Percentiles rank a stretch among this genome's conserved stretches.
Conservation (phyloP, 2,888 invertebrate species). For the Belgica antarctica region DNA sequence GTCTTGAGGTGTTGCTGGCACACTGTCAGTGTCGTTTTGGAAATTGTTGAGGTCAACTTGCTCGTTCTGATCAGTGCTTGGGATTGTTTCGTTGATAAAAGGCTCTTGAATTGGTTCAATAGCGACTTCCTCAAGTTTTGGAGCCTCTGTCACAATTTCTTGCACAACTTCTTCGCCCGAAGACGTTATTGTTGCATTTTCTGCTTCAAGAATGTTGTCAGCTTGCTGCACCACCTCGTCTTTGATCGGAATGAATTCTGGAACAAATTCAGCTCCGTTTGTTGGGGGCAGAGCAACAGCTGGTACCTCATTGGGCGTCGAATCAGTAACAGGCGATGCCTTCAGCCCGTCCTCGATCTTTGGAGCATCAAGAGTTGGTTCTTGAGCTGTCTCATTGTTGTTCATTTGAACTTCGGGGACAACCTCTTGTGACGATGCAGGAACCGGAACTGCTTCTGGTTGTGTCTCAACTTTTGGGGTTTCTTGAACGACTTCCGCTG, state of each 20-base stretch:
- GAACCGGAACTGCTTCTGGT: background rate
- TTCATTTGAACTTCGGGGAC: too few species aligned
- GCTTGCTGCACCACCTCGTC: background rate
- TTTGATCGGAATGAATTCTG: background rate
- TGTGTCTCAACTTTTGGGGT: slow-evolving; percentile 10
- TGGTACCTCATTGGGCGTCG: background rate
- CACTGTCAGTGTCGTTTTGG: background rate
- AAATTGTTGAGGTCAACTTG: too few species aligned
- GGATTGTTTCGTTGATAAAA: background rate
- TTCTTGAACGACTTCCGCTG: background rate
- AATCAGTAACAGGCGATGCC: background rate
- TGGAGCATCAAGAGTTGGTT: background rate
- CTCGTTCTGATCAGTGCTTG: too few species aligned
- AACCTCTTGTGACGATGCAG: background rate
- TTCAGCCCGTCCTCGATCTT: background rate
- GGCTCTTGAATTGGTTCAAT: background rate
- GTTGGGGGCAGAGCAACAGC: background rate
- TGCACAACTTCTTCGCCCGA: too few species aligned
- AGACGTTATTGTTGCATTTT: background rate
- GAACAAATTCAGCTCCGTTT: background rate
- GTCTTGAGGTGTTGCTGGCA: background rate
- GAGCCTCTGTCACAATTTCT: too few species aligned
- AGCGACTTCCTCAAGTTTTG: too few species aligned
- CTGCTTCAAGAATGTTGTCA: background rate
- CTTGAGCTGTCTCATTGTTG: background rate